Evolutionary conservation across 2,797 vertebrate species (phyloP), one percentile per base, ranked within the genome.

Genomic region (Eulemur albifrons): DNA sequence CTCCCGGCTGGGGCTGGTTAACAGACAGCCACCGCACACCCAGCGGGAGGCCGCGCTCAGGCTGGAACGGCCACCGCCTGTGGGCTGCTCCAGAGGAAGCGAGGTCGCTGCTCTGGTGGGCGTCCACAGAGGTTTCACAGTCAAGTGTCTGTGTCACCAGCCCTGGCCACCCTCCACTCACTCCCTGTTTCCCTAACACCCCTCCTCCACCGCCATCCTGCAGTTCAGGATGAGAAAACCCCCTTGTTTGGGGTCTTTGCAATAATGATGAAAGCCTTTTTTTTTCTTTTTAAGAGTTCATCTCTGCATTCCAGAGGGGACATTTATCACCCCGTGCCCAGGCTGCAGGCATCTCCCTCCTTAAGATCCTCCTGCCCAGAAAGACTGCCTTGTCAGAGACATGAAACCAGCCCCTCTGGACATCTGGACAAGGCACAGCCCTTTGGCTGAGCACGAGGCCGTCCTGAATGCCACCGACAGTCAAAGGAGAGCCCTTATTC

Each of bases 361-460:
- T 97, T 97, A 93, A 98, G 88, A 97, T 95, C 85, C 97, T 97
- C 86, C 91, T 97, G 86, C 84, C 94, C 83, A 97, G 94, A 98
- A 97, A 97, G 97, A 83, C 95, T 0, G 96, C 94, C 97, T 98
- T 97, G 97, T 98, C 97, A 95, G 86, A 96, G 93, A 97, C 97
- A 96, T 96, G 96, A 97, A 97, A 97, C 97, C 97, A 93, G 88
- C 88, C 93, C 97, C 97, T 97, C 93, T 67, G 88, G 97, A 98
- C 97, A 97, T 97, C 97, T 97, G 95, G 95, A 97, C 92, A 96
- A 97, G 90, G 86, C 96, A 0, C 86, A 96, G 96, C 86, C 97
- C 95, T 97, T 95, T 97, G 94, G 94, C 95, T 76, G 83, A 97
- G 93, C 97, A 97, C 90, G 80, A 97, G 96, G 88, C 96, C 0